phyloP scores from a whole-genome alignment of 2,797 vertebrate genomes.

The Gorsachius magnificus region DNA sequence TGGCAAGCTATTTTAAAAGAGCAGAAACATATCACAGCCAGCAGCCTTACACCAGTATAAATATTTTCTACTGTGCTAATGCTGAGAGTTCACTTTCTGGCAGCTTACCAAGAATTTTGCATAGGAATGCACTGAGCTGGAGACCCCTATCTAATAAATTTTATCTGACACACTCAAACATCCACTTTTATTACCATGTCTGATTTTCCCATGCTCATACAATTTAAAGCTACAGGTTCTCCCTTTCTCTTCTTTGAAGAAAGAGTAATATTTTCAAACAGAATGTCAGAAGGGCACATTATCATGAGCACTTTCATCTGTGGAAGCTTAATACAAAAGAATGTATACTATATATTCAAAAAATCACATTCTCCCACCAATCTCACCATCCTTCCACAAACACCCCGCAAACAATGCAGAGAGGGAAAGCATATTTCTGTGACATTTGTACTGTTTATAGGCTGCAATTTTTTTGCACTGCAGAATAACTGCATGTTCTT shows the following conservation, averaged over 20 bases:
- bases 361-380: neutral
- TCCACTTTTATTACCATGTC: slow-evolving; percentile 59
- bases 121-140: slow-evolving; percentile 65
- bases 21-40: slow-evolving; percentile 44
- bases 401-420: neutral
- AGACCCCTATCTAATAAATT: slow-evolving; percentile 70
- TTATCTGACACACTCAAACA: slow-evolving; percentile 66
- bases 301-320: slow-evolving; percentile 53
- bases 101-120: slow-evolving; percentile 65
- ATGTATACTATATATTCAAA: neutral
- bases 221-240: slow-evolving; percentile 57
- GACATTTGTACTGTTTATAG: neutral
- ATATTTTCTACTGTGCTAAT: slow-evolving; percentile 69
- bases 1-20: slow-evolving; percentile 66
- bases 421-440: neutral
- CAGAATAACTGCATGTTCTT: neutral
- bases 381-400: neutral
- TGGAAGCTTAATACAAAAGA: slow-evolving; percentile 22
- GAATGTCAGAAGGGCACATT: slow-evolving; percentile 34
- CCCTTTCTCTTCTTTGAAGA: slow-evolving; percentile 53
- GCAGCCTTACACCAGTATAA: slow-evolving; percentile 54
- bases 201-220: slow-evolving; percentile 58
- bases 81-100: slow-evolving; percentile 63
- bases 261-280: slow-evolving; percentile 54
- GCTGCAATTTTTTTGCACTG: neutral